Evolutionary conservation across 1,140 invertebrate genomes (phyloP).

Genomic region (Calephelis virginiensis): DNA sequence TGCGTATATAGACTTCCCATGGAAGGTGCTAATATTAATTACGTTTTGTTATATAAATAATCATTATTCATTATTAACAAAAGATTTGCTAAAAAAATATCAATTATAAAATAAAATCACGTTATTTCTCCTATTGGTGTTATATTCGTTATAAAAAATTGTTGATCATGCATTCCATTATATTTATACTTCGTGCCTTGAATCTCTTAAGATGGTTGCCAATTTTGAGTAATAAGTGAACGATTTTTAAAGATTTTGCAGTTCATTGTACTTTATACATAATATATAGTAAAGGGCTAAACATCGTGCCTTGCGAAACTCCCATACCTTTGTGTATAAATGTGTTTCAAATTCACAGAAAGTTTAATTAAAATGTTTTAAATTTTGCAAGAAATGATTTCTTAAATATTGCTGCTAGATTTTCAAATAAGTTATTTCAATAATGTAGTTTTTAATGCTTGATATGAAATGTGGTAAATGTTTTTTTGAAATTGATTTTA

Average conservation of each 20-base stretch:
- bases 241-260: neutral
- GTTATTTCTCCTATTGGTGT: constrained; percentile 4
- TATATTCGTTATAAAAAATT: constrained; percentile 16
- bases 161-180: constrained; percentile 36
- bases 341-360: too few species aligned
- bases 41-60: constrained; percentile 16
- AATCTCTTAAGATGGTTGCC: constrained; percentile 40
- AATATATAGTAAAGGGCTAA: constrained; percentile 32
- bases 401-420: constrained; percentile 19
- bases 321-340: constrained; percentile 7
- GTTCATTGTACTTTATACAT: constrained; percentile 9
- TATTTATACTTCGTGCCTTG: constrained; percentile 40
- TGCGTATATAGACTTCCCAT: constrained; percentile 39
- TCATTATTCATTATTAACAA: constrained; percentile 16
- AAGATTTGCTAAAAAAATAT: constrained; percentile 7
- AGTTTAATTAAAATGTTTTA: neutral
- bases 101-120: constrained; percentile 8
- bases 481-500: constrained; percentile 3
- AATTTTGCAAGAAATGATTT: constrained; percentile 18
- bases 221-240: constrained; percentile 17
- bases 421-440: constrained; percentile 5
- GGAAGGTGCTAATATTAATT: constrained; percentile 47
- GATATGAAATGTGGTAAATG: constrained; percentile 5
- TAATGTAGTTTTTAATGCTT: neutral
- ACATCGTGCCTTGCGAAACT: constrained; percentile 41